Evolutionary conservation across 2,113 vertebrate genomes (phyloP).

Genomic region (Aramus guarauna): DNA sequence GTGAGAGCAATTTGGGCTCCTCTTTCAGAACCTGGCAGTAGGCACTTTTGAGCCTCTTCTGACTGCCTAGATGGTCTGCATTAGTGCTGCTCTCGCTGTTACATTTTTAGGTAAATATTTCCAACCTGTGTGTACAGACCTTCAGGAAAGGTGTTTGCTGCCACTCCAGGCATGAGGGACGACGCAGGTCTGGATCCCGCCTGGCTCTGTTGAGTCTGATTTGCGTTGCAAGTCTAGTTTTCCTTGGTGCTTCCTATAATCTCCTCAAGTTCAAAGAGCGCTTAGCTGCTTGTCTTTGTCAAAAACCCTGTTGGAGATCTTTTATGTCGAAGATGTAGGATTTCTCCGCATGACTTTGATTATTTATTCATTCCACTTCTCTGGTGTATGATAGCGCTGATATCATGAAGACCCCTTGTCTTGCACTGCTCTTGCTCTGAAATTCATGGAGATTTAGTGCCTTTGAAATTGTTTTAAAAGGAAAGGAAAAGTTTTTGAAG

Average conservation of each 20-base stretch:
- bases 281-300: constrained; percentile 95
- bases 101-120: constrained; percentile 60
- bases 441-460: constrained; percentile 83
- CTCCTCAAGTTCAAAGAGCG: constrained; percentile 87
- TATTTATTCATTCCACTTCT: constrained; percentile 92
- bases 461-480: constrained; percentile 79
- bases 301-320: constrained; percentile 89
- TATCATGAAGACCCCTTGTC: constrained; percentile 77
- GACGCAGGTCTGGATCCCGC: constrained; percentile 61
- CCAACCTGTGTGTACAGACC: constrained; percentile 2
- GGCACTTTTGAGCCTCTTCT: constrained; percentile 39
- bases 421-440: constrained; percentile 81
- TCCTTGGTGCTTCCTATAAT: constrained; percentile 82
- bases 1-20: constrained; percentile 48
- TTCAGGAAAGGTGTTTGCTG: constrained; percentile 47
- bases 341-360: constrained; percentile 92
- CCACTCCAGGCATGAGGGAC: constrained; percentile 38
- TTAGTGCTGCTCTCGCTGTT: background rate
- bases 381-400: constrained; percentile 85
- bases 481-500: constrained; percentile 75
- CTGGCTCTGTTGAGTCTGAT: constrained; percentile 79
- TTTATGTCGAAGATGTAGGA: constrained; percentile 93
- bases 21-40: constrained; percentile 43
- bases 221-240: constrained; percentile 73
- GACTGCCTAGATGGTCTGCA: constrained; percentile 26